phyloP scores from a whole-genome alignment of 1,140 invertebrate species.

The Drosophila sp. region DNA sequence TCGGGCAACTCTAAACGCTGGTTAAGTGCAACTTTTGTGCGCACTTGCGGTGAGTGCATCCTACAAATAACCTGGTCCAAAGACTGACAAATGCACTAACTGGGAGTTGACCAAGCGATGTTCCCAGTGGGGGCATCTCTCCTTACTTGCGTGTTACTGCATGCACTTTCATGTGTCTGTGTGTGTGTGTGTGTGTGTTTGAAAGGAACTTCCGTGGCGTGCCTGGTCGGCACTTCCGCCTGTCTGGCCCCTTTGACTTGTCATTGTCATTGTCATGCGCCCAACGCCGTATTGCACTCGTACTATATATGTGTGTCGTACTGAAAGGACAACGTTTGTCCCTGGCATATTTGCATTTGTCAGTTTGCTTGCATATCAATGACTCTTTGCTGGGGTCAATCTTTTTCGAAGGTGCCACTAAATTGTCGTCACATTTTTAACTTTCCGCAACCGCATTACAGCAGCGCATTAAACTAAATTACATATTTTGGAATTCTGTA shows the following conservation, averaged over 20 bases:
- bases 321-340: slow-evolving; percentile 24
- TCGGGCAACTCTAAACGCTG: slow-evolving; percentile 28
- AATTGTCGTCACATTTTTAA: slow-evolving; percentile 24
- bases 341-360: slow-evolving; percentile 67
- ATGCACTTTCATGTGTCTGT: slow-evolving; percentile 1
- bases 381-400: slow-evolving; percentile 38
- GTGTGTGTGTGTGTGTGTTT: slow-evolving; percentile 38
- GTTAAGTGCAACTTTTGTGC: slow-evolving; percentile 63
- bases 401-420: slow-evolving; percentile 42
- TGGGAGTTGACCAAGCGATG: slow-evolving; percentile 68
- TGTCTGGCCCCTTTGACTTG: slow-evolving; percentile 53
- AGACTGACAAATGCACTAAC: slow-evolving; percentile 11
- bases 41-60: slow-evolving; percentile 55
- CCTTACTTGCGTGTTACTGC: slow-evolving; percentile 3
- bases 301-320: too few relatives aligned
- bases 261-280: slow-evolving; percentile 74
- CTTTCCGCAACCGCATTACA: background rate
- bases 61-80: slow-evolving; percentile 22
- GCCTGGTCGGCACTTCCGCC: slow-evolving; percentile 55
- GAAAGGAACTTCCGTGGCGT: slow-evolving; percentile 64
- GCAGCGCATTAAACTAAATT: slow-evolving; percentile 33
- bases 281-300: slow-evolving; percentile 36
- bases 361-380: slow-evolving; percentile 72
- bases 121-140: slow-evolving; percentile 13
- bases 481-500: slow-evolving; percentile 3